These are phyloP conservation scores for Caenorhabditis doughertyi DNA, from an alignment of 2,888 invertebrate genomes.

Conservation along the genomic window DNA sequence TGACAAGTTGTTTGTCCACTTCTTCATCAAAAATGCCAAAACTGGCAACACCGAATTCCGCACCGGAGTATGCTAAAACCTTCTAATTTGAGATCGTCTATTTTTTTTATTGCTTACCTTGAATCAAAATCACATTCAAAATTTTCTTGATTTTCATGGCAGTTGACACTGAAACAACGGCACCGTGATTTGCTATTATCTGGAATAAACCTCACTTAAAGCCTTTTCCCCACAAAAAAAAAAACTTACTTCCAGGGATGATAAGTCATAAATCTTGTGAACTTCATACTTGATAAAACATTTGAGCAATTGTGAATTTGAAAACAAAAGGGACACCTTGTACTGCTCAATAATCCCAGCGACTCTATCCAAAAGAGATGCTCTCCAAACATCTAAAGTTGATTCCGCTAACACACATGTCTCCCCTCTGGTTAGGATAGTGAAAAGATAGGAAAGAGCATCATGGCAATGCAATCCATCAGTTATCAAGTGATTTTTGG, in stretches of 20 bases:
- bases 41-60: conserved; percentile 65
- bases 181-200: conserved; percentile 66
- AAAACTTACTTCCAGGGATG: conserved; percentile 60
- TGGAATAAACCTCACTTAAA: conserved; percentile 2
- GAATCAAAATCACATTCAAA: conserved; percentile 56
- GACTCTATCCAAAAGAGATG: conserved; percentile 65
- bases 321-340: conserved; percentile 57
- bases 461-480: conserved; percentile 64
- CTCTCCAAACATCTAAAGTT: conserved; percentile 64
- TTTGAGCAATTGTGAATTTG: conserved; percentile 64
- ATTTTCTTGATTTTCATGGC: conserved; percentile 51
- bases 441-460: conserved; percentile 56
- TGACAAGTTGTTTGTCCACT: conserved; percentile 14
- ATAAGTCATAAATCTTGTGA: conserved; percentile 63
- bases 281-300: conserved; percentile 70
- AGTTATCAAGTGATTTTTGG: conserved; percentile 59
- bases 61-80: conserved; percentile 62
- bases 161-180: conserved; percentile 32
- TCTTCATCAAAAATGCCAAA: conserved; percentile 47
- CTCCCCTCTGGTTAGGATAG: conserved; percentile 57
- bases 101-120: conserved; percentile 54
- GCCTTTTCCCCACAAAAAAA: neutral
- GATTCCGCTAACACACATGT: conserved; percentile 66
- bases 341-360: conserved; percentile 69
- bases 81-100: too few relatives aligned